Evolutionary conservation across 2,797 vertebrate genomes (phyloP).

Genomic region (Prunella strophiata): DNA sequence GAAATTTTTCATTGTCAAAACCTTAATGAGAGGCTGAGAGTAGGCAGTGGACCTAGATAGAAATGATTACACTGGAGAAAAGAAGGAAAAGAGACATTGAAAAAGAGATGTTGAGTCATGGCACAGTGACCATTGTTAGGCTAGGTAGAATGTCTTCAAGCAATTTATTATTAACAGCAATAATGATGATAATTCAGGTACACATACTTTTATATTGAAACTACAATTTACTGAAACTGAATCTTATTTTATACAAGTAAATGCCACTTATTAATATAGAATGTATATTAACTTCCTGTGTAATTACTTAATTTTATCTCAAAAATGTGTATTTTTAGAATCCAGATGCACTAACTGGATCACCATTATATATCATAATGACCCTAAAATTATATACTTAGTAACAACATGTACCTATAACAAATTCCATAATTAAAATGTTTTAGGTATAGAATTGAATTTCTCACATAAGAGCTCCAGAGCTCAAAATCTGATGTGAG

Average conservation of each 20-base stretch:
- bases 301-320: background rate
- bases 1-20: background rate
- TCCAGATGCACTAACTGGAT: background rate
- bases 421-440: background rate
- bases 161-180: background rate
- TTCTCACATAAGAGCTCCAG: background rate
- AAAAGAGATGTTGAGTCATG: background rate
- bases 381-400: background rate
- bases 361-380: background rate
- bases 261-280: background rate
- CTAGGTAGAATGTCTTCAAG: background rate
- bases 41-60: background rate
- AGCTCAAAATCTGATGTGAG: background rate
- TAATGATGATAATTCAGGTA: background rate
- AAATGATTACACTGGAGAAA: background rate
- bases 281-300: background rate
- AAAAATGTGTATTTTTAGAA: slow-evolving; percentile 18
- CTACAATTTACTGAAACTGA: background rate
- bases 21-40: background rate
- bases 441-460: background rate
- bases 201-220: background rate
- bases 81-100: background rate
- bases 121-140: background rate
- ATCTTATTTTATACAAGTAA: background rate
- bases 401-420: background rate